A percentile compares a stretch with the other conserved stretches of the same genome.
These are phyloP conservation scores for Perizoma affinitatum DNA, from an alignment of 2,888 invertebrate genomes.

Conservation along the genomic window DNA sequence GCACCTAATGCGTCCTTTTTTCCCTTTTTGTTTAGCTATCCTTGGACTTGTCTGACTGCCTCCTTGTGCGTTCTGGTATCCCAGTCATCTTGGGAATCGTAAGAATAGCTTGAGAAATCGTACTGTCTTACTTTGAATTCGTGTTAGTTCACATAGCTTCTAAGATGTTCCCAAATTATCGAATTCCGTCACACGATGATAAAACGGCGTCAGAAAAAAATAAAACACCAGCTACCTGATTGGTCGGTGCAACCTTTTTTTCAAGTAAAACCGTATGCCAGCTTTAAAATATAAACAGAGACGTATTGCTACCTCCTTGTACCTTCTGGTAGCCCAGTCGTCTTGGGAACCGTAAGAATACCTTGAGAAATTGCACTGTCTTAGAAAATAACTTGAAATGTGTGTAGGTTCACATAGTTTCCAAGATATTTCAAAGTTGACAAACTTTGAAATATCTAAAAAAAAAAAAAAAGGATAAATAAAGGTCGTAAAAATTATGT, in stretches of 20 bases:
- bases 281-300: too few relatives aligned
- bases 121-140: constrained; percentile 12
- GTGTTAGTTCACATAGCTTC: constrained; percentile 8
- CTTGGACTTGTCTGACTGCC: neutral
- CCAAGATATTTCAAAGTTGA: constrained; percentile 7
- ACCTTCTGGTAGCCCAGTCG: constrained; percentile 13
- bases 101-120: constrained; percentile 27
- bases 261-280: too few relatives aligned
- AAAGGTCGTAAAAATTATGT: too few relatives aligned
- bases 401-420: constrained; percentile 8
- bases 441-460: too few relatives aligned
- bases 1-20: constrained; percentile 3
- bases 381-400: constrained; percentile 4
- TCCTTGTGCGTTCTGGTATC: constrained; percentile 16
- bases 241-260: neutral
- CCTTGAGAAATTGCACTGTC: constrained; percentile 21
- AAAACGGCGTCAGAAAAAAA: constrained; percentile 1
- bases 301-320: constrained; percentile 9
- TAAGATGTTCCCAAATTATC: constrained; percentile 10
- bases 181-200: constrained; percentile 15
- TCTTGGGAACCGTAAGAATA: constrained; percentile 29
- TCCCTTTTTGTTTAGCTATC: constrained; percentile 3
- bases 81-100: constrained; percentile 25
- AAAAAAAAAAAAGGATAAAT: too few relatives aligned
- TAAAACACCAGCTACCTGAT: neutral